Percentiles rank a stretch among this genome's conserved stretches.
phyloP scores from a whole-genome alignment of 2,797 vertebrate genomes.

The Oreochromis mossambicus region DNA sequence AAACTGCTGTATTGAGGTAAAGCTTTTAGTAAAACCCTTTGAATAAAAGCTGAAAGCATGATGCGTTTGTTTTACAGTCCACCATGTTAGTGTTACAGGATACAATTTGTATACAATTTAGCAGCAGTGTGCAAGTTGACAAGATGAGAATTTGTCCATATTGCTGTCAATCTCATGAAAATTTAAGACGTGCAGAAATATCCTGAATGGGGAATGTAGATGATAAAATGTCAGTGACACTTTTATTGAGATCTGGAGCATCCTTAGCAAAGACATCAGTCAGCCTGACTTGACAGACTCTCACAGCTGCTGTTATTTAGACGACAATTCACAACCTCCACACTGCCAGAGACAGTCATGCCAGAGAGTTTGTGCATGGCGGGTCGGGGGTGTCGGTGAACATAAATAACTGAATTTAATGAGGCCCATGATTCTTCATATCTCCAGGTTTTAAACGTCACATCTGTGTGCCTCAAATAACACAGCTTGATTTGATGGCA shows the following conservation, averaged over 20 bases:
- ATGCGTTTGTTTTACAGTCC: neutral
- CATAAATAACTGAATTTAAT: constrained; percentile 75
- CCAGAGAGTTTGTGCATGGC: neutral
- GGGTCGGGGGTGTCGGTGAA: constrained; percentile 9
- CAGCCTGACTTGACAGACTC: constrained; percentile 16
- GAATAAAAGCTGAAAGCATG: neutral
- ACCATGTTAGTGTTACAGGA: neutral
- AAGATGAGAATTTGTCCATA: constrained; percentile 28
- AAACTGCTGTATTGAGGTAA: neutral
- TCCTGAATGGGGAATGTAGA: constrained; percentile 40
- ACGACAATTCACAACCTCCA: constrained; percentile 58
- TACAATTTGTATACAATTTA: neutral
- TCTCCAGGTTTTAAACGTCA: constrained; percentile 34
- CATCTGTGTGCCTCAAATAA: constrained; percentile 51
- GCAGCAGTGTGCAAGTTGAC: neutral
- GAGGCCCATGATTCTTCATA: constrained; percentile 61
- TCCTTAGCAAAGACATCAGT: constrained; percentile 57
- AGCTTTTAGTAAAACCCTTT: neutral
- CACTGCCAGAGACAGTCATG: constrained; percentile 42
- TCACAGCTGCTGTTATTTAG: constrained; percentile 70
- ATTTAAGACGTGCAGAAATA: constrained; percentile 67
- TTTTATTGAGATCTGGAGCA: constrained; percentile 67
- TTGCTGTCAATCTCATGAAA: constrained; percentile 45
- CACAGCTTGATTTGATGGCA: constrained; percentile 36
- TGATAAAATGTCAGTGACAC: constrained; percentile 68